Evolutionary conservation across 2,797 vertebrate genomes (phyloP).

Genomic region (Melanogrammus aeglefinus): DNA sequence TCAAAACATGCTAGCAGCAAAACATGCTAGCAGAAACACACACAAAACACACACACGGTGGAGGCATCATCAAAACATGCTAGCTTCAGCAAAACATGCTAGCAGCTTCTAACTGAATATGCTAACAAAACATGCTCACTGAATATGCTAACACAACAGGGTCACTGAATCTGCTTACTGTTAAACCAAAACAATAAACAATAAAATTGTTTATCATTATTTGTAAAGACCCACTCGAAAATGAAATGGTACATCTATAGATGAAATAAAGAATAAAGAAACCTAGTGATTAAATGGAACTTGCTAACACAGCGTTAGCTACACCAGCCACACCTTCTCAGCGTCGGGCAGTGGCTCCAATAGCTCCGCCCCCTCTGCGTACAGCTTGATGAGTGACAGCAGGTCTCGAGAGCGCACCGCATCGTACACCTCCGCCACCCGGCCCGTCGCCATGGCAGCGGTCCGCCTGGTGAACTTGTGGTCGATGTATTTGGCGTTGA

Average conservation of each 20-base stretch:
- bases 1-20: background rate
- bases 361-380: slow-evolving; percentile 85
- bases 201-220: background rate
- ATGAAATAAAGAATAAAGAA: no score
- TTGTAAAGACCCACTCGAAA: no score
- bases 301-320: background rate
- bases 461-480: slow-evolving; percentile 81
- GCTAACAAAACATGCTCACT: no score
- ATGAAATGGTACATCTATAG: no score
- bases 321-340: slow-evolving; percentile 74
- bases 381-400: slow-evolving; percentile 87
- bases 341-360: slow-evolving; percentile 84
- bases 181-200: background rate
- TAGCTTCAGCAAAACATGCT: background rate
- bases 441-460: slow-evolving; percentile 74
- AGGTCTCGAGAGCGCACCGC: slow-evolving; percentile 84
- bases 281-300: background rate
- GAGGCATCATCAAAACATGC: background rate
- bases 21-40: background rate
- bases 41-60: background rate
- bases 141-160: no score
- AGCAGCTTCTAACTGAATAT: no score
- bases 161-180: no score
- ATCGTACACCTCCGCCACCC: slow-evolving; percentile 81
- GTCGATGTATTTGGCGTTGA: slow-evolving; percentile 87